phyloP scores from a whole-genome alignment of 2,888 invertebrate genomes.

The Lamellibrachia columna region DNA sequence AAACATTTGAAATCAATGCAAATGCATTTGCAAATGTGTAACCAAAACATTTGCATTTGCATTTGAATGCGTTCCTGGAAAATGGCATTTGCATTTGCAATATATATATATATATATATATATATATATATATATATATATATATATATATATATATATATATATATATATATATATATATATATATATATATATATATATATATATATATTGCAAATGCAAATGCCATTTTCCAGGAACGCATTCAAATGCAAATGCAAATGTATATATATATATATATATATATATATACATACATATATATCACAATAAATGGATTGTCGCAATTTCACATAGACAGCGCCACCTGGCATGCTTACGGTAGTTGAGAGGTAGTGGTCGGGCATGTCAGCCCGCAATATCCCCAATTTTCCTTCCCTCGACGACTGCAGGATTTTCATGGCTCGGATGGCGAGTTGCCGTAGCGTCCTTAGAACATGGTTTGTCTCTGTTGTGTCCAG shows the following conservation, averaged over 20 bases:
- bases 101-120: neutral
- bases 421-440: constrained; percentile 23
- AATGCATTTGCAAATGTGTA: too few species aligned
- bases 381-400: constrained; percentile 35
- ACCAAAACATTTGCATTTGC: too few species aligned
- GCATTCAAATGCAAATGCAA: neutral
- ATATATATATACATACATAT: neutral
- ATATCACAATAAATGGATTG: too few species aligned
- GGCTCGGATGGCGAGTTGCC: neutral
- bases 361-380: constrained; percentile 34
- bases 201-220: too few species aligned
- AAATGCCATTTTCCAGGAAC: too few species aligned
- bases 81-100: too few species aligned
- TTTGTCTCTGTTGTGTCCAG: neutral
- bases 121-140: neutral
- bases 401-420: constrained; percentile 26
- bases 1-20: too few species aligned
- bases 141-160: neutral
- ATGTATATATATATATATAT: neutral
- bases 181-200: neutral
- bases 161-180: neutral
- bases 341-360: neutral
- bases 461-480: neutral
- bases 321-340: too few species aligned
- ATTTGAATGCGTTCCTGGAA: too few species aligned